Percentiles rank a stretch among this genome's conserved stretches.
phyloP scores from a whole-genome alignment of 2,888 invertebrate genomes.

The Drosophila demipolita region DNA sequence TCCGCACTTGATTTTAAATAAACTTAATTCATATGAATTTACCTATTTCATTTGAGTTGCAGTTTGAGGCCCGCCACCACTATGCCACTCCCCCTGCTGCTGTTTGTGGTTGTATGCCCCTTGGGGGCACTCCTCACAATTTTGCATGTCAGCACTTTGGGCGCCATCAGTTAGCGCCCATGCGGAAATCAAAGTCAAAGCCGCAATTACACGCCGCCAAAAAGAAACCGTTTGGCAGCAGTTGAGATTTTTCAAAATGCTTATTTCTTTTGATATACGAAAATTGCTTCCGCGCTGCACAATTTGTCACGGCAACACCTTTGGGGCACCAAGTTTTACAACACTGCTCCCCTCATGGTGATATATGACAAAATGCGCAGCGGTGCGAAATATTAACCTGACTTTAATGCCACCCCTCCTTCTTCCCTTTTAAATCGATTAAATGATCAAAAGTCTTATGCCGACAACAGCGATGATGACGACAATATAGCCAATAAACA shows the following conservation, averaged over 20 bases:
- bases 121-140: slow-evolving; percentile 36
- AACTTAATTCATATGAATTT: background rate
- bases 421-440: slow-evolving; percentile 36
- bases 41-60: slow-evolving; percentile 4
- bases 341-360: slow-evolving; percentile 16
- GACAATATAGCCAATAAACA: slow-evolving; percentile 73
- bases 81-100: background rate
- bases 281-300: slow-evolving; percentile 75
- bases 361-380: slow-evolving; percentile 56
- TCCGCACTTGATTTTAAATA: background rate
- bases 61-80: background rate
- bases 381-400: slow-evolving; percentile 65
- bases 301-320: slow-evolving; percentile 79
- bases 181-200: slow-evolving; percentile 79
- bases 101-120: slow-evolving; percentile 2
- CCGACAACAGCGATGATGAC: slow-evolving; percentile 43
- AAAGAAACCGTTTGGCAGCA: slow-evolving; percentile 40
- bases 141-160: slow-evolving; percentile 58
- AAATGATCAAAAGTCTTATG: slow-evolving; percentile 75
- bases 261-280: slow-evolving; percentile 37
- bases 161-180: slow-evolving; percentile 62
- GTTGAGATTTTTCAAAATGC: slow-evolving; percentile 46
- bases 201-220: slow-evolving; percentile 66
- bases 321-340: slow-evolving; percentile 42
- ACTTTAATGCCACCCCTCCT: background rate